A percentile compares a stretch with the other conserved stretches of the same genome.
Conservation (phyloP, 2,113 vertebrate species). For the Amazona guildingii region DNA sequence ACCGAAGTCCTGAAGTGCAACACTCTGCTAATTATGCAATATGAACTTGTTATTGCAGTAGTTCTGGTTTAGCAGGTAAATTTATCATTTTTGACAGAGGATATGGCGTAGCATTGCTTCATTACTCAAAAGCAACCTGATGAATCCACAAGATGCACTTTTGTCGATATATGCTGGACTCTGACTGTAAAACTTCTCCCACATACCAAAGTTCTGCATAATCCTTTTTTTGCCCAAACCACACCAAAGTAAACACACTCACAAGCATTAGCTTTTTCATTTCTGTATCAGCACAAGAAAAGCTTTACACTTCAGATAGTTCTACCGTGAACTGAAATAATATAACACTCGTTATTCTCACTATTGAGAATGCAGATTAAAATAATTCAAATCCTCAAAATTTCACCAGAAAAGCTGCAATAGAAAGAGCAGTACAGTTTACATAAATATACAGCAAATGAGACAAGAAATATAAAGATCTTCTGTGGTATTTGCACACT, state of each 20-base stretch:
- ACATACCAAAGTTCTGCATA: not conserved
- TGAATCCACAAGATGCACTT: not conserved
- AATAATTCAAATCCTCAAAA: not conserved
- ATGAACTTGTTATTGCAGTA: not conserved
- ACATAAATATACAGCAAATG: not conserved
- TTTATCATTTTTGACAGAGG: not conserved
- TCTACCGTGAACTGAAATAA: not conserved
- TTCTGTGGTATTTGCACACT: constrained; percentile 16
- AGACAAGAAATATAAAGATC: not conserved
- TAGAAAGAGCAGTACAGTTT: not conserved
- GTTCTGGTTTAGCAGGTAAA: not conserved
- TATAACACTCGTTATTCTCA: not conserved
- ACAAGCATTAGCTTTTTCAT: not conserved
- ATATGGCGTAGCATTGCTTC: not conserved
- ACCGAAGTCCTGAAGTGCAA: not conserved
- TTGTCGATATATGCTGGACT: not conserved
- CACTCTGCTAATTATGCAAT: not conserved
- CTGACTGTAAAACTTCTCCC: not conserved
- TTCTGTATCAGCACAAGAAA: not conserved
- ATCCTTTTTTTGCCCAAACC: not conserved
- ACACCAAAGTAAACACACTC: not conserved
- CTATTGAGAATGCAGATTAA: not conserved
- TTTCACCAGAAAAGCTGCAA: not conserved
- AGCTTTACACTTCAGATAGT: not conserved
- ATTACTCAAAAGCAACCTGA: not conserved